These are phyloP conservation scores for Drosophila bifasciata DNA, from an alignment of 1,140 invertebrate species.

Conservation along the genomic window DNA sequence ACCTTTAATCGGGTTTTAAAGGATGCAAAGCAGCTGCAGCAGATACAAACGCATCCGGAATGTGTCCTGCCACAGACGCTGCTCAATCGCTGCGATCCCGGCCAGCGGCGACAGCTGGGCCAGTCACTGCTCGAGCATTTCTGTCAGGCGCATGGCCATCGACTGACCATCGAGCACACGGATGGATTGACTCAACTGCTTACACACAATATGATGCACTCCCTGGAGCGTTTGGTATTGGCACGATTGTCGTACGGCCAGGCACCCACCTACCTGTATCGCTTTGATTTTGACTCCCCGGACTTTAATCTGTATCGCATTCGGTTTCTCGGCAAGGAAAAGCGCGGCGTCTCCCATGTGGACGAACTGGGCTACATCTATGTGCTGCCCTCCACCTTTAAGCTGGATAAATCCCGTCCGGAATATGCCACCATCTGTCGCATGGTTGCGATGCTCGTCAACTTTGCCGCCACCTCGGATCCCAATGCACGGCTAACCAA, in stretches of 20 bases:
- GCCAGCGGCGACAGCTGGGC: constrained; percentile 34
- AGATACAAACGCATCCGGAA: constrained; percentile 26
- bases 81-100: constrained; percentile 17
- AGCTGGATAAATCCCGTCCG: constrained; percentile 67
- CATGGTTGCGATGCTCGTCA: constrained; percentile 83
- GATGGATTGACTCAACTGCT: constrained; percentile 24
- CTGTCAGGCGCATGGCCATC: constrained; percentile 15
- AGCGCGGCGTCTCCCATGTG: constrained; percentile 85
- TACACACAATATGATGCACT: constrained; percentile 67
- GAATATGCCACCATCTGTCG: constrained; percentile 79
- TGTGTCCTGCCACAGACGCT: constrained; percentile 45
- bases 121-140: constrained; percentile 37
- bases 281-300: constrained; percentile 83
- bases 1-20: neutral
- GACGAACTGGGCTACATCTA: constrained; percentile 88
- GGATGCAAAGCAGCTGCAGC: constrained; percentile 14
- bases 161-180: neutral
- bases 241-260: constrained; percentile 59
- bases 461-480: constrained; percentile 82
- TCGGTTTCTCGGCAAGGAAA: constrained; percentile 41
- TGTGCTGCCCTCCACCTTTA: constrained; percentile 83
- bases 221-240: constrained; percentile 67
- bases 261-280: constrained; percentile 84
- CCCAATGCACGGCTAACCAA: constrained; percentile 63
- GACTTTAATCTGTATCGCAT: constrained; percentile 69